These are phyloP conservation scores for Pseudomyrmex sp. DNA, from an alignment of 1,140 invertebrate species.

Conservation along the genomic window DNA sequence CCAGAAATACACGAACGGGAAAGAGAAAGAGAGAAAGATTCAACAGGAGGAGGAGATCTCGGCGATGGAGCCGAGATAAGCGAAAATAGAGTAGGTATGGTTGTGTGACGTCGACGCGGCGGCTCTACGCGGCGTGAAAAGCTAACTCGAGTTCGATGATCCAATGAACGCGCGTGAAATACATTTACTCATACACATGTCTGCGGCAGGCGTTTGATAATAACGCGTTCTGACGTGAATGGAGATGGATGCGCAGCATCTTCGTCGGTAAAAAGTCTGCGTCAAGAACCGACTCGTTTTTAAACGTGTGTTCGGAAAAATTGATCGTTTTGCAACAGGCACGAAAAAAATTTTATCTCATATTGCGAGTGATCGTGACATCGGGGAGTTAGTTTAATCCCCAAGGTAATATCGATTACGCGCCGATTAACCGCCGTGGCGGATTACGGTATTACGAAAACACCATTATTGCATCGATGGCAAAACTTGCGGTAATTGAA, in stretches of 20 bases:
- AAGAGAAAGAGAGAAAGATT: constrained; percentile 20
- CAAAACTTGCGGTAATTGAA: too few relatives aligned
- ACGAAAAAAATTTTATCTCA: constrained; percentile 9
- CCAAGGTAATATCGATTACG: constrained; percentile 24
- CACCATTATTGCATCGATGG: constrained; percentile 3
- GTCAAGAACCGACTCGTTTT: background rate
- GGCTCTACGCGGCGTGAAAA: constrained; percentile 55
- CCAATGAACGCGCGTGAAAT: constrained; percentile 63
- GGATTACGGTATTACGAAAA: constrained; percentile 18
- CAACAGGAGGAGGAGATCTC: constrained; percentile 1
- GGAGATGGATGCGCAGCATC: background rate
- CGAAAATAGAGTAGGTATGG: constrained; percentile 74
- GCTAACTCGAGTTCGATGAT: constrained; percentile 48
- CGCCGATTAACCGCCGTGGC: background rate
- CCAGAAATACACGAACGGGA: constrained; percentile 62
- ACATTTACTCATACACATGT: constrained; percentile 47
- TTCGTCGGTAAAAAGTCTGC: background rate
- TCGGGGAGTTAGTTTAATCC: background rate
- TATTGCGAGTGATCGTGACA: background rate
- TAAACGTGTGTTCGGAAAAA: background rate
- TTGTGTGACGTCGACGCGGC: constrained; percentile 64
- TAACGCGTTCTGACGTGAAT: background rate
- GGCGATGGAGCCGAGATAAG: constrained; percentile 63
- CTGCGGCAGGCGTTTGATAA: background rate
- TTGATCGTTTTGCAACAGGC: background rate